These are phyloP conservation scores for Synanthedon tipuliformis DNA, from an alignment of 2,888 invertebrate species.

Conservation along the genomic window DNA sequence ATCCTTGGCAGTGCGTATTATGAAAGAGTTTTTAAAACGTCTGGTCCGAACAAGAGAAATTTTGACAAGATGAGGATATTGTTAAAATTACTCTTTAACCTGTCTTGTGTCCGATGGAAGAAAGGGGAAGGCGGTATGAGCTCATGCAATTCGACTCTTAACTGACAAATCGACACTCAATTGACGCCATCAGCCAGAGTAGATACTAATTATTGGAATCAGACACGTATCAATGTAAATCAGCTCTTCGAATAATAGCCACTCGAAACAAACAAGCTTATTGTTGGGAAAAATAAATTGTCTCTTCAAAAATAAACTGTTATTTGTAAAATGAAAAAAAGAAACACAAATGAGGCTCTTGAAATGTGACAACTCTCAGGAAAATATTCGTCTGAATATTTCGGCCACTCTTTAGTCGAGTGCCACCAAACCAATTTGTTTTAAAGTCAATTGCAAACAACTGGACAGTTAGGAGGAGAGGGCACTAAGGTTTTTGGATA, in stretches of 20 bases:
- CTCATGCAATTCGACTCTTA: too few relatives aligned
- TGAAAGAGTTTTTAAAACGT: too few relatives aligned
- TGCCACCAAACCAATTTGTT: slow-evolving; percentile 6
- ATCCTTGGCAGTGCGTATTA: too few relatives aligned
- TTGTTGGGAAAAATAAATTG: not conserved
- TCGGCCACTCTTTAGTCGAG: slow-evolving; percentile 1
- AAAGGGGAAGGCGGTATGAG: too few relatives aligned
- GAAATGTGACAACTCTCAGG: not conserved
- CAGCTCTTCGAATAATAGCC: not conserved
- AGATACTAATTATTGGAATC: too few relatives aligned
- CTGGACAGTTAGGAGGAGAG: slow-evolving; percentile 1
- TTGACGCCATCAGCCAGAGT: too few relatives aligned
- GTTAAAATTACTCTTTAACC: too few relatives aligned
- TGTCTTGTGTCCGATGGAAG: too few relatives aligned
- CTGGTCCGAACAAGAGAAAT: too few relatives aligned
- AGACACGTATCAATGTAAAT: too few relatives aligned
- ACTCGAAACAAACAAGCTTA: not conserved
- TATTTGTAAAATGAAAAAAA: not conserved
- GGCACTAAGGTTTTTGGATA: not conserved
- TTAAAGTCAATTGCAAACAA: slow-evolving; percentile 7
- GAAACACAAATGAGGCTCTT: not conserved
- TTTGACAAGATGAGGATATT: too few relatives aligned
- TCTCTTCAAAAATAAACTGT: not conserved
- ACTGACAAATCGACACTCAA: too few relatives aligned
- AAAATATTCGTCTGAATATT: not conserved